Evolutionary conservation across 1,140 invertebrate genomes (phyloP).

Genomic region (Bombus turneri): DNA sequence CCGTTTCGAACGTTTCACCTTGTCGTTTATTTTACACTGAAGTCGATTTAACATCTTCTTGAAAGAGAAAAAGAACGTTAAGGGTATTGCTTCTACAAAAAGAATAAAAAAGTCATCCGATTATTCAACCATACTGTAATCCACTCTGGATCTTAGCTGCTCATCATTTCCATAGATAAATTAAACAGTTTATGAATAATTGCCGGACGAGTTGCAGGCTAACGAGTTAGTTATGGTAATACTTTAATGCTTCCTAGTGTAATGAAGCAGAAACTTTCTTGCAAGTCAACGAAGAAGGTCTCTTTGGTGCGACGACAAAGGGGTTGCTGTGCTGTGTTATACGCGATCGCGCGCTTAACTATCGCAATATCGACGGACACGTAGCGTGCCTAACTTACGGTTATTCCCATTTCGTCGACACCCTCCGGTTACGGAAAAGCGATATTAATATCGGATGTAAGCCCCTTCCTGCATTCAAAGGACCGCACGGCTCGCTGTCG

Average conservation of each 20-base stretch:
- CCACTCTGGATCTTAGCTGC: not conserved
- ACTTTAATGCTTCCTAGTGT: not conserved
- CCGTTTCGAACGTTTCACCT: not conserved
- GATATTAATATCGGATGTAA: slow-evolving; percentile 67
- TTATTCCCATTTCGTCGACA: slow-evolving; percentile 59
- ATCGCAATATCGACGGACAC: slow-evolving; percentile 67
- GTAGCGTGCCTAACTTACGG: slow-evolving; percentile 60
- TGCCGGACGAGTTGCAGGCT: not conserved
- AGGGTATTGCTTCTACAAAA: too few relatives aligned
- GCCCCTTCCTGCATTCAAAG: slow-evolving; percentile 56
- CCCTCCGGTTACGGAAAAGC: slow-evolving; percentile 57
- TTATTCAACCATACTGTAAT: not conserved
- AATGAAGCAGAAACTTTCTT: not conserved
- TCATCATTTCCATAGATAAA: not conserved
- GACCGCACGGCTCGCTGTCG: not conserved
- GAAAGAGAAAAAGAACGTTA: not conserved
- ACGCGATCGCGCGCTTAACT: slow-evolving; percentile 58
- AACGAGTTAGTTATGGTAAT: not conserved
- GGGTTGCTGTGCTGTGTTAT: slow-evolving; percentile 33
- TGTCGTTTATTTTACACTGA: slow-evolving; percentile 12
- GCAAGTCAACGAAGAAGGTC: not conserved
- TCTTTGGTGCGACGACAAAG: slow-evolving; percentile 46
- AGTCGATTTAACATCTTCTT: slow-evolving; percentile 16
- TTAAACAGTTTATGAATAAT: not conserved
- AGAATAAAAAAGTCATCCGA: not conserved